Evolutionary conservation across 2,797 vertebrate species (phyloP).

Genomic region (Coregonus sp.): DNA sequence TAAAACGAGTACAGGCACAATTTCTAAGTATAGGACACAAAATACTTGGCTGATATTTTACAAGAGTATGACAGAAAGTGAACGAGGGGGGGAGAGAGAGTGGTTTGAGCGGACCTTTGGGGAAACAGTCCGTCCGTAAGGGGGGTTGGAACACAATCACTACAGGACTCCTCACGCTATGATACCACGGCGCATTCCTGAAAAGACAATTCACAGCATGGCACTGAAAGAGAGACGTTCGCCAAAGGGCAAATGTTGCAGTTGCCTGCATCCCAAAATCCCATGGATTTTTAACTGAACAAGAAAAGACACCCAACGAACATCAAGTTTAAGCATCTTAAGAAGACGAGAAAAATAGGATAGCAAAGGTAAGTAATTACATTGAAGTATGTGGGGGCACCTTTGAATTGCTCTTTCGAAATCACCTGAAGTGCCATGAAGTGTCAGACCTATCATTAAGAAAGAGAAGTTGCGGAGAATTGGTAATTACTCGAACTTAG

Average conservation of each 20-base stretch:
- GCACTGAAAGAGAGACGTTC: conserved; percentile 45
- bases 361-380: conserved; percentile 8
- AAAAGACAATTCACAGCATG: conserved; percentile 54
- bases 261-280: neutral
- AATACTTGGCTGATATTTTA: neutral
- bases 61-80: neutral
- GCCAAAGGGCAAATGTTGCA: neutral
- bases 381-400: neutral
- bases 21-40: too few relatives aligned
- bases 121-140: neutral
- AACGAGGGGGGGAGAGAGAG: neutral
- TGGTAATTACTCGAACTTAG: neutral
- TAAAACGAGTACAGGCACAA: too few relatives aligned
- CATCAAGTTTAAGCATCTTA: conserved; percentile 11
- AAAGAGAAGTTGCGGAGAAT: neutral
- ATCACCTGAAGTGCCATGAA: neutral
- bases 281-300: conserved; percentile 20
- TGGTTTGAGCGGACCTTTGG: neutral
- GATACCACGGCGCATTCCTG: conserved; percentile 56
- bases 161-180: conserved; percentile 62
- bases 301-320: neutral
- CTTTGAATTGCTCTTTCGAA: neutral
- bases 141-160: conserved; percentile 31
- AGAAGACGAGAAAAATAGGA: neutral
- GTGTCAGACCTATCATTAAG: neutral